Base-by-base conservation (phyloP, 35 echinoderm and acorn worm species). In the Anneissia japonica region DNA sequence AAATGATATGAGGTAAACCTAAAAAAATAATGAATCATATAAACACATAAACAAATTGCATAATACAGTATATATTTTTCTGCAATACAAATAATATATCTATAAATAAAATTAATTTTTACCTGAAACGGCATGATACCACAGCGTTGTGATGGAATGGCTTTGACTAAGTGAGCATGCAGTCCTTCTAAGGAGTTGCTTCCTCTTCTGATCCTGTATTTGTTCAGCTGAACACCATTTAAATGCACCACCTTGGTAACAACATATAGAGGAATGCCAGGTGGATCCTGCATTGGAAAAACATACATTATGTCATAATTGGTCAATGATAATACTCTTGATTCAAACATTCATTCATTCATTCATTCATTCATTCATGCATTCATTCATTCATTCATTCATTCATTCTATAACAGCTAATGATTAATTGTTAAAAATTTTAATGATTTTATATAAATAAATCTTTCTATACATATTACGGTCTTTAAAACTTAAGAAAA, bases 1-100 rank as follows among this genome's bases (percentile, higher is more conserved):
- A 40, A 93, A 93, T 37, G 86, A 73, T 46, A 92, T 92, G 26
- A 92, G 90, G 45, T 92, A 92, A 0, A 92, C 85, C 90, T 92
- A 80, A 23, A 51, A 81, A 26, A 12, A 23, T 19, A 26, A 64
- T 19, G n/a, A n/a, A n/a, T n/a, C n/a, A n/a, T n/a, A n/a, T n/a
- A n/a, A n/a, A n/a, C n/a, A n/a, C n/a, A n/a, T n/a, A n/a, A n/a
- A n/a, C n/a, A n/a, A n/a, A n/a, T n/a, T n/a, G n/a, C n/a, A n/a
- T n/a, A n/a, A n/a, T n/a, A n/a, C n/a, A n/a, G n/a, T n/a, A n/a
- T n/a, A n/a, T n/a, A n/a, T n/a, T n/a, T n/a, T n/a, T n/a, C n/a
- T n/a, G n/a, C n/a, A n/a, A n/a, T n/a, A n/a, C 7, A 19, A 6
- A 64, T 9, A 6, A 64, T 23, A 26, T 9, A 19, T 64, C 2